Conservation (phyloP, 37 sponge, comb jelly and placozoan species). For the Eunapius fragilis region DNA sequence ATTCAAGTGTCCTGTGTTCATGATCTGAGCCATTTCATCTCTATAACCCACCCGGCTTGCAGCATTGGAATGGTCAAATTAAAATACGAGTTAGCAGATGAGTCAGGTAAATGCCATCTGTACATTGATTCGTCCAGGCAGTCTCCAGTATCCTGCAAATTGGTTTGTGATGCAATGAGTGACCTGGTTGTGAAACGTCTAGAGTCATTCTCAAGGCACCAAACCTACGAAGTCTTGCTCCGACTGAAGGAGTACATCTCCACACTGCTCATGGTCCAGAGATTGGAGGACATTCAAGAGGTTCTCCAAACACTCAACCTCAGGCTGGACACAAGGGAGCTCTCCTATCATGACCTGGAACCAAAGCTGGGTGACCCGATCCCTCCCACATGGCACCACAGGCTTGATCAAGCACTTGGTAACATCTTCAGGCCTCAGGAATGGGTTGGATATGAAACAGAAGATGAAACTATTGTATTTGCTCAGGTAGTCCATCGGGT, state of each 20-base stretch:
- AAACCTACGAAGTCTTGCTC: background rate
- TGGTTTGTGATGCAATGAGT: background rate
- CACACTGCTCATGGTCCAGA: background rate
- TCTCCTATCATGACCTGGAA: background rate
- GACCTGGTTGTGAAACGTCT: background rate
- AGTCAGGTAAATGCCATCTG: background rate
- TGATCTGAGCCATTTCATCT: background rate
- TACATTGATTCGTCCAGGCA: background rate
- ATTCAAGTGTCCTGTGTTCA: background rate
- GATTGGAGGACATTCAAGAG: background rate
- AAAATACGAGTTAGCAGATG: background rate
- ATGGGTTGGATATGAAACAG: constrained; percentile 48
- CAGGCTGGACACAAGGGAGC: background rate
- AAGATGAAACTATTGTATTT: constrained; percentile 24
- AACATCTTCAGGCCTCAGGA: constrained; percentile 55
- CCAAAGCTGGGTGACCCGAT: constrained; percentile 20
- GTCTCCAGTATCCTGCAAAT: background rate
- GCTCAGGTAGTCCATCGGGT: constrained; percentile 41
- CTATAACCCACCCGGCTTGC: background rate
- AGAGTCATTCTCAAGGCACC: background rate
- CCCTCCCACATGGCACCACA: constrained; percentile 13
- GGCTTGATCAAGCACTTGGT: constrained; percentile 21
- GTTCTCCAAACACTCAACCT: background rate
- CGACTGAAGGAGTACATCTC: background rate
- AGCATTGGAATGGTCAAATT: background rate